Conservation (phyloP, 1,140 invertebrate species). For the Eubasilissa regina region DNA sequence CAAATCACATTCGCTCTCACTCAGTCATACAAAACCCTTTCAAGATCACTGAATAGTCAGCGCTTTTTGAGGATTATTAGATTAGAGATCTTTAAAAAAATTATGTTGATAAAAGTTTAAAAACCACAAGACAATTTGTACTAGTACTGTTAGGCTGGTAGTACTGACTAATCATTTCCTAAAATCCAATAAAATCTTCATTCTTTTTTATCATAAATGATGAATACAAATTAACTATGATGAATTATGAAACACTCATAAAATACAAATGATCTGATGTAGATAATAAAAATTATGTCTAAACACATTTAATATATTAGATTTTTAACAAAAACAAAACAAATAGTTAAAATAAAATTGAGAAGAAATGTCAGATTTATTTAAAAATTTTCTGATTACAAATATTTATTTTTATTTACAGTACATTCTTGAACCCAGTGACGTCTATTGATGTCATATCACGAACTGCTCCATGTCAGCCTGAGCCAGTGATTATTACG, state of each 20-base stretch:
- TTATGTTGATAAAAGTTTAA: constrained; percentile 10
- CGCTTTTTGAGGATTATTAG: background rate
- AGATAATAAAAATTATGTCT: constrained; percentile 22
- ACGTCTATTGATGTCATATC: too few species aligned
- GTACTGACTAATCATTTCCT: background rate
- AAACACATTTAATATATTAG: constrained; percentile 38
- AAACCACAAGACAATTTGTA: constrained; percentile 10
- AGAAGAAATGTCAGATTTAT: constrained; percentile 21
- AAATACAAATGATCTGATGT: constrained; percentile 21
- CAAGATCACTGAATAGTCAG: constrained; percentile 20
- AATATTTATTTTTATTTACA: constrained; percentile 32
- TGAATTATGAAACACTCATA: background rate
- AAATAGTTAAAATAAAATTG: background rate
- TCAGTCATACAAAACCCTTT: constrained; percentile 32
- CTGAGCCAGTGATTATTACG: too few species aligned
- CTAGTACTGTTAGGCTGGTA: constrained; percentile 12
- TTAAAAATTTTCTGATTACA: constrained; percentile 27
- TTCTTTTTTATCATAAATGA: background rate
- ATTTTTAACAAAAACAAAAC: constrained; percentile 33
- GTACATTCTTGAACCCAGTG: background rate
- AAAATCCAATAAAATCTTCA: constrained; percentile 19
- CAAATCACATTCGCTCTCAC: constrained; percentile 30
- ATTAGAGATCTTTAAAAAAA: constrained; percentile 21
- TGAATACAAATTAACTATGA: constrained; percentile 15
- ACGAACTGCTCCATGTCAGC: too few species aligned